Conservation (phyloP, 92 coral and sea anemone genomes). For the Phymanthus crucifer region DNA sequence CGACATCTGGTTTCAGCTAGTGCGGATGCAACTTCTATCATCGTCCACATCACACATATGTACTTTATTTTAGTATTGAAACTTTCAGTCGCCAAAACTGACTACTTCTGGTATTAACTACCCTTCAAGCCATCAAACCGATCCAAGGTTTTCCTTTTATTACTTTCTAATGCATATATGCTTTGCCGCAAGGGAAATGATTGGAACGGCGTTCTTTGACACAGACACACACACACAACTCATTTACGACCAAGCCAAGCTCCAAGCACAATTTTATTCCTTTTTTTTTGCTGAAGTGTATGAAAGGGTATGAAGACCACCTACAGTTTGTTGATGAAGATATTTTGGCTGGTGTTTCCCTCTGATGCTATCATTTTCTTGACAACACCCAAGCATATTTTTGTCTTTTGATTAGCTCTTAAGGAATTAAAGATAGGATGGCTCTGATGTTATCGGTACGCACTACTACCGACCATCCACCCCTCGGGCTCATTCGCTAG, state of each 20-base stretch:
- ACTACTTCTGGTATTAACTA: constrained; percentile 11
- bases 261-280: not conserved
- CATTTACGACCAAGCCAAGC: not conserved
- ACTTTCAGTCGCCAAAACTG: not conserved
- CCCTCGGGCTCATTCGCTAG: not conserved
- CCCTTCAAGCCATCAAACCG: constrained; percentile 7
- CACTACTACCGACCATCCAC: not conserved
- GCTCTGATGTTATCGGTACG: not conserved
- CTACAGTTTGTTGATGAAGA: not conserved
- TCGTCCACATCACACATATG: not conserved
- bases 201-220: constrained; percentile 28
- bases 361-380: not conserved
- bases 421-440: not conserved
- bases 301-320: not conserved
- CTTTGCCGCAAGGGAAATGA: constrained; percentile 15
- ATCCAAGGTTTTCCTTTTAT: constrained; percentile 1
- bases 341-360: not conserved
- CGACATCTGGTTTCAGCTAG: not conserved
- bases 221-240: constrained; percentile 11
- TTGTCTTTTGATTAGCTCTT: not conserved
- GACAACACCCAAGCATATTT: not conserved
- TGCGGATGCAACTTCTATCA: not conserved
- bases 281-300: not conserved
- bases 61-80: not conserved
- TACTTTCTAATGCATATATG: constrained; percentile 21